Base-by-base conservation (phyloP, 2,113 vertebrate genomes). In the Microtus pennsylvanicus region DNA sequence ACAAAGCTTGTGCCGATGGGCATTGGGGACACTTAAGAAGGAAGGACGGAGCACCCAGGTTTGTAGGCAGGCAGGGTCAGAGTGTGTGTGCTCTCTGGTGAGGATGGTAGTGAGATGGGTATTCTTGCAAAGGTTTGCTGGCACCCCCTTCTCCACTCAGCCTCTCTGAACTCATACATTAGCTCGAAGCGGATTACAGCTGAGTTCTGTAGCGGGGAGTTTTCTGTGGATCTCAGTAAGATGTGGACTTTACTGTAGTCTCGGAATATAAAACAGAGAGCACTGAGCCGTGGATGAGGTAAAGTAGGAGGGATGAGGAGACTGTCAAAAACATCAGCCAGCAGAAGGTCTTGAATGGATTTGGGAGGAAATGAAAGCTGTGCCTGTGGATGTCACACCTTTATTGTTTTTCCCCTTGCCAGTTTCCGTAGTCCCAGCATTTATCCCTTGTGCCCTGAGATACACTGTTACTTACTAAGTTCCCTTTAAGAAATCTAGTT, bases 401-500 rank as follows among this genome's bases (percentile, higher is more conserved):
- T 90, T 87, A 30, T 91, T 97, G 78, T 65, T 61, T 63, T 61
- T 61, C 19, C n/a, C 65, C 69, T 65, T 21, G 61, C 50, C 69
- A 77, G 1, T 83, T 42, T 33, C 38, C 35, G 4, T 1, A 67
- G n/a, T 76, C 52, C 24, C 65, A 24, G 1, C 1, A 2, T 75
- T 55, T 67, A 50, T 38, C 58, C 45, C 65, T 67, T 58, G 63
- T 61, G 38, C 76, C 70, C 78, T n/a, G 50, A 65, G 87, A 88
- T 75, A 76, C 89, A 94, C 50, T 90, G 63, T 63, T 76, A 42
- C 61, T 77, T 65, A 58, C 12, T 69, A 65, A 35, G 52, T 55
- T 83, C 92, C 83, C 87, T 88, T 88, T 93, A 85, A 78, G 55
- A 96, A 90, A 47, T 28, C 50, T 94, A 70, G 77, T 75, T 90